These are phyloP conservation scores for Pantherophis alleghaniensis DNA, from an alignment of 2,797 vertebrate species.

Conservation along the genomic window DNA sequence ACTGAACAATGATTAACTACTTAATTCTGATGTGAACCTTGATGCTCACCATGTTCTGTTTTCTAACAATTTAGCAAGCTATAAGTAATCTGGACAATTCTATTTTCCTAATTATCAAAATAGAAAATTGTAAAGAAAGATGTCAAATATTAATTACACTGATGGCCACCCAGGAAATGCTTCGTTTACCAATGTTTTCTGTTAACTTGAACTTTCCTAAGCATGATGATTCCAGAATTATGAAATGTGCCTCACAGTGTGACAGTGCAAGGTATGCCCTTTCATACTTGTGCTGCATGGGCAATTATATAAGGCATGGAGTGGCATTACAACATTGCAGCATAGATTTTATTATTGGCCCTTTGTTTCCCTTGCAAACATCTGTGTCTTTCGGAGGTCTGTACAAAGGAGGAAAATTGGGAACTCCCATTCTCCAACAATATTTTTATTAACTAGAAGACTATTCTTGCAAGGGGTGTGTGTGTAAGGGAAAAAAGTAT, in stretches of 20 bases:
- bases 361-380: not conserved
- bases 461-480: not conserved
- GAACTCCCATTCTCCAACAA: not conserved
- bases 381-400: not conserved
- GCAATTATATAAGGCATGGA: not conserved
- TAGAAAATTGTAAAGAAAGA: not conserved
- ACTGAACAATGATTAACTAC: not conserved
- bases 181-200: not conserved
- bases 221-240: not conserved
- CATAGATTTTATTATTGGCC: not conserved
- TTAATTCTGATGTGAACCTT: not conserved
- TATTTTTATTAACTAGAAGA: not conserved
- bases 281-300: not conserved
- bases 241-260: not conserved
- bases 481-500: not conserved
- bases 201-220: not conserved
- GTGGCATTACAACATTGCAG: not conserved
- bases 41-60: not conserved
- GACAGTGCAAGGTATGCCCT: not conserved
- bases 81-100: not conserved
- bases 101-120: not conserved
- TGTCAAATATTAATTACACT: not conserved
- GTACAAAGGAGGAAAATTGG: not conserved
- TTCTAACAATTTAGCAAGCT: not conserved
- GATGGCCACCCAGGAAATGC: not conserved